phyloP scores from a whole-genome alignment of 2,797 vertebrate genomes.

The Aulostomus chinensis region DNA sequence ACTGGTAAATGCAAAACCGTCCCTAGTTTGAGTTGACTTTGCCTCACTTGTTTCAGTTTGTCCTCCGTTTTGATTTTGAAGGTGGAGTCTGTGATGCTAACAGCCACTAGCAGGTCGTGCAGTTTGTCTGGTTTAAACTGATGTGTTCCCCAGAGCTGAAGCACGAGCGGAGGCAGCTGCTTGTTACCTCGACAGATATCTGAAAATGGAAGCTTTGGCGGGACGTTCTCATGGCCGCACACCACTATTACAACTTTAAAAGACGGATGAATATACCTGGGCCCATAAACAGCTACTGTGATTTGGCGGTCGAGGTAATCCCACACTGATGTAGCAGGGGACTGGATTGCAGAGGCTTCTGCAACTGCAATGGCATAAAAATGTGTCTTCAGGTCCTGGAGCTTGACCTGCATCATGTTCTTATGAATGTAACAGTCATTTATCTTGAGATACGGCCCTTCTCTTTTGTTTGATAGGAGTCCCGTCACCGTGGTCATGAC shows the following conservation, averaged over 20 bases:
- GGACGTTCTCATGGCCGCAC: slow-evolving; percentile 89
- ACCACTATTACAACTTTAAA: slow-evolving; percentile 89
- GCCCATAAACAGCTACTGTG: slow-evolving; percentile 92
- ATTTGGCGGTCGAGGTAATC: slow-evolving; percentile 88
- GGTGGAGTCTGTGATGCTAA: slow-evolving; percentile 76
- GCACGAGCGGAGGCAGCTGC: slow-evolving; percentile 87
- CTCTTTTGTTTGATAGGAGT: slow-evolving; percentile 83
- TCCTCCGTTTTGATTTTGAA: slow-evolving; percentile 85
- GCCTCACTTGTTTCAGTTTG: slow-evolving; percentile 83
- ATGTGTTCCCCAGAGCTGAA: slow-evolving; percentile 94
- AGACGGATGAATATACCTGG: slow-evolving; percentile 92
- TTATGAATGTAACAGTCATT: slow-evolving; percentile 85
- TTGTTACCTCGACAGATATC: slow-evolving; percentile 84
- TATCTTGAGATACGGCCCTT: slow-evolving; percentile 89
- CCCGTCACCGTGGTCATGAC: slow-evolving; percentile 89
- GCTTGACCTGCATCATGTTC: slow-evolving; percentile 88
- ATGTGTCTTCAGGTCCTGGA: slow-evolving; percentile 83
- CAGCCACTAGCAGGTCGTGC: slow-evolving; percentile 82
- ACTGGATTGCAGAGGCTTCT: slow-evolving; percentile 82
- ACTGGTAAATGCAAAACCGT: slow-evolving; percentile 85
- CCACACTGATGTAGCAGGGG: slow-evolving; percentile 88
- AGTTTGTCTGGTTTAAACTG: slow-evolving; percentile 82
- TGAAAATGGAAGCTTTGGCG: slow-evolving; percentile 86
- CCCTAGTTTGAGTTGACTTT: slow-evolving; percentile 83
- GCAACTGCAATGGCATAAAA: slow-evolving; percentile 88